These are phyloP conservation scores for Perognathus longimembris DNA, from an alignment of 2,113 vertebrate species.

Conservation along the genomic window DNA sequence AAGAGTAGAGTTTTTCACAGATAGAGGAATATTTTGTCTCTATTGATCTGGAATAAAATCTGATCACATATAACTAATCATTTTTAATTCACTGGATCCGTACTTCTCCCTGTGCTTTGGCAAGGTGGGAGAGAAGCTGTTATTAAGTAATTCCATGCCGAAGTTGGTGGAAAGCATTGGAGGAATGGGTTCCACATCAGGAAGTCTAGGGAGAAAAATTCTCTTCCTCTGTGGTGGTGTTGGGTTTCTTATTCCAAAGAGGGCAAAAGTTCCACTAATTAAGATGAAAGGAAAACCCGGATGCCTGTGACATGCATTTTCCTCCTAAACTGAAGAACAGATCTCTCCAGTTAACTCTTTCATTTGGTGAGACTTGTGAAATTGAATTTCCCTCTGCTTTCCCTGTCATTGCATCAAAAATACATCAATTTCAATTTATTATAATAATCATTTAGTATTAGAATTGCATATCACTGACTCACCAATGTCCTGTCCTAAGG, in stretches of 20 bases:
- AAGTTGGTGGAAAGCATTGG: constrained; percentile 28
- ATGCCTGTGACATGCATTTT: constrained; percentile 42
- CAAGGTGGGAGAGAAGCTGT: not conserved
- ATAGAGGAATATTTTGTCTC: constrained; percentile 40
- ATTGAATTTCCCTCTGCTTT: constrained; percentile 5
- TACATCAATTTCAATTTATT: not conserved
- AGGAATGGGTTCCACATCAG: constrained; percentile 67
- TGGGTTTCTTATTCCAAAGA: constrained; percentile 73
- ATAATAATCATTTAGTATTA: not conserved
- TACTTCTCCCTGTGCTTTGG: not conserved
- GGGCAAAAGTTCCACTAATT: constrained; percentile 65
- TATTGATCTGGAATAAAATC: not conserved
- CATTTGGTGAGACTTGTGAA: constrained; percentile 4
- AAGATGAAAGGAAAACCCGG: constrained; percentile 74
- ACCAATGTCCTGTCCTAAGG: too few relatives aligned
- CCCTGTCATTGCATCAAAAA: constrained; percentile 22
- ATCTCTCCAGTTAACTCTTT: constrained; percentile 42
- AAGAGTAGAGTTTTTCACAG: not conserved
- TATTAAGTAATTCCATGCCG: not conserved
- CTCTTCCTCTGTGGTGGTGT: constrained; percentile 61
- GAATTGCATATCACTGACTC: too few relatives aligned
- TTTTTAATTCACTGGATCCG: constrained; percentile 18
- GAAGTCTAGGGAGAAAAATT: constrained; percentile 67
- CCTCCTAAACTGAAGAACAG: constrained; percentile 27
- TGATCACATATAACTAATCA: not conserved